Percentiles rank a stretch among this genome's conserved stretches.
phyloP scores from a whole-genome alignment of 2,113 vertebrate species.

The Orcinus orca region DNA sequence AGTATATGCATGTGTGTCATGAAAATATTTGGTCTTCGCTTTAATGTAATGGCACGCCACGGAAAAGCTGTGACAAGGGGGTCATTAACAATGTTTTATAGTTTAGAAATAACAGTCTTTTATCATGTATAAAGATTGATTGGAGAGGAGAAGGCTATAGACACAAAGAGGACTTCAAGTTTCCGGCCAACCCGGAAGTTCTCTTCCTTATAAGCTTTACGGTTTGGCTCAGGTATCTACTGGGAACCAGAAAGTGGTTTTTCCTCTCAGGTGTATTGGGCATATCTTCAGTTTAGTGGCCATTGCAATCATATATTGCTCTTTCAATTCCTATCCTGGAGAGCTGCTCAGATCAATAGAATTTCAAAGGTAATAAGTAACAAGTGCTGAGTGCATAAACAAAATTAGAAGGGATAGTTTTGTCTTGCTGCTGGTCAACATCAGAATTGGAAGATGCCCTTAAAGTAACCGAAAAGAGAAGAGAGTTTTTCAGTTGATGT shows the following conservation, averaged over 20 bases:
- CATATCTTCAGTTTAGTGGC: not conserved
- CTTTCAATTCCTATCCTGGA: not conserved
- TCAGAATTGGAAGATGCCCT: not conserved
- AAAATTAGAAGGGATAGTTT: not conserved
- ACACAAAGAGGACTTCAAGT: not conserved
- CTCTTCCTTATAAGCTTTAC: not conserved
- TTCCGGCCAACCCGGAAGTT: not conserved
- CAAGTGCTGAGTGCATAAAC: not conserved
- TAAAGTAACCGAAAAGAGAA: not conserved
- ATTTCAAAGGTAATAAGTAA: not conserved
- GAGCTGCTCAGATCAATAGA: not conserved
- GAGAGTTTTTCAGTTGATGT: not conserved
- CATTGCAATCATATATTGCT: rapidly evolving
- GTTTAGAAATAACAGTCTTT: not conserved
- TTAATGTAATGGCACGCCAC: not conserved
- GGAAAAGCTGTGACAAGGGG: not conserved
- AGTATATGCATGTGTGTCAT: too few species aligned
- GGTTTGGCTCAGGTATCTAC: rapidly evolving
- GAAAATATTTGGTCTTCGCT: not conserved
- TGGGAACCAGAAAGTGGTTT: rapidly evolving
- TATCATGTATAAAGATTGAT: not conserved
- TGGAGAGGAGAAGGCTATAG: too few species aligned
- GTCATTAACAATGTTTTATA: not conserved
- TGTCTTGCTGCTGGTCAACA: not conserved
- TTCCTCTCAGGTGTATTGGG: rapidly evolving